Evolutionary conservation across 2,888 invertebrate genomes (phyloP).

Genomic region (Nyleta sp.): DNA sequence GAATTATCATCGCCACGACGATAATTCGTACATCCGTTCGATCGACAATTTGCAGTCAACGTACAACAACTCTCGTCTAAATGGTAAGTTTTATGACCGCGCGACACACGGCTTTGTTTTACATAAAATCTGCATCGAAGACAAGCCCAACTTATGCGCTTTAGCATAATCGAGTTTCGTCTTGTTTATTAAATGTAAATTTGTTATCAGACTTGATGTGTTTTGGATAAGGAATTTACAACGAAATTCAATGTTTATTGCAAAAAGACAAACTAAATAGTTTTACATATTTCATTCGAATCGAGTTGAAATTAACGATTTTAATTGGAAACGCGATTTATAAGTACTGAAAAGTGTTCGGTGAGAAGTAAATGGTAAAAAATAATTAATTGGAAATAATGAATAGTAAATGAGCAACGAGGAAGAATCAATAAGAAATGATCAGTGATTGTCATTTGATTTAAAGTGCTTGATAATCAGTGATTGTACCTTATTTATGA

Average conservation of each 20-base stretch:
- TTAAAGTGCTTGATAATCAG: no score
- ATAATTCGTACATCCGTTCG: slow-evolving; percentile 67
- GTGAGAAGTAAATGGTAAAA: no score
- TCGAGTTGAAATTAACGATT: no score
- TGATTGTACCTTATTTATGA: no score
- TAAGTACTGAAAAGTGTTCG: no score
- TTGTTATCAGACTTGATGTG: slow-evolving; percentile 14
- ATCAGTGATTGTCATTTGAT: no score
- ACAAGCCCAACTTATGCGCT: slow-evolving; percentile 31
- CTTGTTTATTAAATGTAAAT: slow-evolving; percentile 8
- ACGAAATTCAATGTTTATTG: neutral
- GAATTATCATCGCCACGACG: slow-evolving; percentile 77
- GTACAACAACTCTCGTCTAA: slow-evolving; percentile 48
- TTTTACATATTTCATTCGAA: no score
- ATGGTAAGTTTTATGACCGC: slow-evolving; percentile 52
- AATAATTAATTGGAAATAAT: no score
- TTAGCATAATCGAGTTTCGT: slow-evolving; percentile 38
- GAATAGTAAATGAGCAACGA: no score
- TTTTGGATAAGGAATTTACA: slow-evolving; percentile 14
- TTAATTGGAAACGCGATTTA: no score
- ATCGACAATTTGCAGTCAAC: slow-evolving; percentile 47
- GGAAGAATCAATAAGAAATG: no score
- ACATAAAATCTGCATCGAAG: slow-evolving; percentile 41
- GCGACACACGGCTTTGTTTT: slow-evolving; percentile 29
- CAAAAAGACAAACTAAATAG: no score